A percentile compares a stretch with the other conserved stretches of the same genome.
Evolutionary conservation across 1,140 invertebrate species (phyloP).

Genomic region (Sweltsa coloradensis): DNA sequence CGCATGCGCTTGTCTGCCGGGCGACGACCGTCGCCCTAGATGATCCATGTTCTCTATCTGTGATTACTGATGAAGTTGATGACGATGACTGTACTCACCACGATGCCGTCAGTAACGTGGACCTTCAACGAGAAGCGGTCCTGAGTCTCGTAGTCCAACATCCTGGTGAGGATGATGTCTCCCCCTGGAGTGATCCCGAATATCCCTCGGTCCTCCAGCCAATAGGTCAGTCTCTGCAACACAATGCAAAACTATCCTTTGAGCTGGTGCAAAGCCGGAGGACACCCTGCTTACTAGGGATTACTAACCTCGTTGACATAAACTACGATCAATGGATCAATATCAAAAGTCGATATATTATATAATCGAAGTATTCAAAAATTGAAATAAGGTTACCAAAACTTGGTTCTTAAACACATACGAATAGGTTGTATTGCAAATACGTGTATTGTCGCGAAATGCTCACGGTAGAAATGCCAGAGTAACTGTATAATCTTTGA

Average conservation of each 20-base stretch:
- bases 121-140: conserved; percentile 62
- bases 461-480: too few relatives aligned
- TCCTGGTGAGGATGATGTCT: conserved; percentile 60
- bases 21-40: too few relatives aligned
- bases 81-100: conserved; percentile 37
- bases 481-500: too few relatives aligned
- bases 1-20: too few relatives aligned
- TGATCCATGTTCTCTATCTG: neutral
- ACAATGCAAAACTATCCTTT: conserved; percentile 13
- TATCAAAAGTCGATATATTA: too few relatives aligned
- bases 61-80: neutral
- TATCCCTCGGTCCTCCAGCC: conserved; percentile 49
- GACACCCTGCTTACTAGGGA: conserved; percentile 25
- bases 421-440: too few relatives aligned
- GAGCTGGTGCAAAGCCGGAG: conserved; percentile 15
- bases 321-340: too few relatives aligned
- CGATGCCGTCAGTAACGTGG: conserved; percentile 69
- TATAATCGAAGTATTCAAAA: too few relatives aligned
- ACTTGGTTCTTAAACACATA: too few relatives aligned
- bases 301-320: too few relatives aligned
- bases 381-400: too few relatives aligned
- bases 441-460: too few relatives aligned
- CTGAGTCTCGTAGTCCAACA: conserved; percentile 68
- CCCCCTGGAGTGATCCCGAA: conserved; percentile 66
- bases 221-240: conserved; percentile 42